Evolutionary conservation across 1,140 invertebrate species (phyloP), one percentile per base, ranked within the genome.

Genomic region (Brachionus calyciflorus): DNA sequence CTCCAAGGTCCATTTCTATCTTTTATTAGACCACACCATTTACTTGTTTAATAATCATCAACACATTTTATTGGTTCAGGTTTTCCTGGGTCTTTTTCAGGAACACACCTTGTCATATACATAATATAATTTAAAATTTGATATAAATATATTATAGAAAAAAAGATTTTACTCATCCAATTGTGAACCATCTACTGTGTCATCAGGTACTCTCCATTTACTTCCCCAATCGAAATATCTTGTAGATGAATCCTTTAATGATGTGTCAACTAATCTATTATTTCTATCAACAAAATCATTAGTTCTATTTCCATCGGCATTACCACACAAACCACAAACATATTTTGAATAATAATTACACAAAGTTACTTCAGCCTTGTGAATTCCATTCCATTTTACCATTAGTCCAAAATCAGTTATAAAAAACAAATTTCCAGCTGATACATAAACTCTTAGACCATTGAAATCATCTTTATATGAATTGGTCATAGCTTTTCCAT

Each of bases 251-350:
- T 73, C 33, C 19, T 21, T 24, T 28, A 7, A 28, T 24, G 60
- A 24, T 30, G 24, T 17, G 17, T 24, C 17, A 55, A 73, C 46
- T 14, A 55, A 24, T 19, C 28, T 33, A 26, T 55, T 40, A 51
- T 49, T 12, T 37, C 69, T 37, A 49, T 73, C 46, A 26, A 73
- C 48, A 73, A 73, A 73, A 41, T 73, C 69, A 55, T 73, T 73
- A 9, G 21, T 28, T 33, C 7, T 19, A 37, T 53, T 73, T 1
- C 69, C 69, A 55, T 73, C 69, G 9, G 69, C 69, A 55, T 73
- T 73, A 6, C 69, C 69, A 55, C 69, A 73, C 12, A 73, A 51
- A 40, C 69, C 69, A 55, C 69, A 73, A 3, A 73, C 28, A 49
- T 73, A 41, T 28, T 73, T 40, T 3, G 26, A 6, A 55, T 73